These are phyloP conservation scores for Vespertilio murinus DNA, from an alignment of 2,797 vertebrate genomes.

Conservation along the genomic window DNA sequence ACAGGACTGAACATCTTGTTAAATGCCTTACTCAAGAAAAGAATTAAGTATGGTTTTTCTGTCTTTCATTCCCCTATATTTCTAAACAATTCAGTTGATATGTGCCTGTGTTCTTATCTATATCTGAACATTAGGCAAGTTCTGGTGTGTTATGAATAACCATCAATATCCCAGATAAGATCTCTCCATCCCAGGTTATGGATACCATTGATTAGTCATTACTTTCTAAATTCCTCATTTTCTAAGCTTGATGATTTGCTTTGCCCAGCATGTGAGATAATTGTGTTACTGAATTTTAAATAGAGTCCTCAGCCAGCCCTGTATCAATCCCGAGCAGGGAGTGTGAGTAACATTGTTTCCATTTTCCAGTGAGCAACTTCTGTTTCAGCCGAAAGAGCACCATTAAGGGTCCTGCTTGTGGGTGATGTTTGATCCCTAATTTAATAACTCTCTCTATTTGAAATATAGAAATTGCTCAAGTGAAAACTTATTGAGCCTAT, in stretches of 20 bases:
- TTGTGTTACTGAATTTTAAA: conserved; percentile 78
- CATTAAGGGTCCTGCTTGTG: background rate
- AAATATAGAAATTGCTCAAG: conserved; percentile 1
- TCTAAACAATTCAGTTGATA: conserved; percentile 48
- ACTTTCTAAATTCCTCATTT: conserved; percentile 80
- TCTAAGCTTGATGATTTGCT: conserved; percentile 71
- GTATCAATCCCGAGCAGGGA: conserved; percentile 56
- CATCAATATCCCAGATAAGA: conserved; percentile 73
- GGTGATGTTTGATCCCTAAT: conserved; percentile 7
- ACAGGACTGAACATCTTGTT: background rate
- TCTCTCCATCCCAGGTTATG: conserved; percentile 58
- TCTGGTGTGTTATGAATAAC: conserved; percentile 70
- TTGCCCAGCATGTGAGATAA: conserved; percentile 77
- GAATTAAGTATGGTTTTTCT: background rate
- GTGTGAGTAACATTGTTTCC: conserved; percentile 48
- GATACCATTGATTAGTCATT: conserved; percentile 82
- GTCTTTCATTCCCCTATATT: background rate
- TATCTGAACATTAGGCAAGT: conserved; percentile 59
- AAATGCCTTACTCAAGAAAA: background rate
- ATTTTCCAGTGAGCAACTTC: conserved; percentile 46
- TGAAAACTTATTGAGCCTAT: background rate
- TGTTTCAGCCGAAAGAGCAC: conserved; percentile 42
- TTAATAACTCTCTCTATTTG: background rate
- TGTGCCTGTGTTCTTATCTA: background rate
- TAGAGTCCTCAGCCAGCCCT: conserved; percentile 47